Evolutionary conservation across 1,140 invertebrate species (phyloP), one percentile per base, ranked within the genome.

Genomic region (Trichonephila clavata): DNA sequence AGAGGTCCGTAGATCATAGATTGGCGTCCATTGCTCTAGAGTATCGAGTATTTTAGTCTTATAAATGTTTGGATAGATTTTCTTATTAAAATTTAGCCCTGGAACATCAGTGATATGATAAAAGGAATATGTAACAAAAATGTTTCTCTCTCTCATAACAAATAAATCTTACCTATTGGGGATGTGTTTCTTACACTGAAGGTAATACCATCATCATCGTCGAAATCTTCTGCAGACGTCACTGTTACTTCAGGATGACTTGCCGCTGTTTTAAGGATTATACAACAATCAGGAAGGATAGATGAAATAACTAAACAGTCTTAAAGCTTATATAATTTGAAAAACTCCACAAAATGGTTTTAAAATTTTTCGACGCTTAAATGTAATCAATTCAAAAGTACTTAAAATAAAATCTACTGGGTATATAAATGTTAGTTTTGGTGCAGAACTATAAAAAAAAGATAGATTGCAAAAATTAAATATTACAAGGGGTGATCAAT

Each of bases 161-260:
- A 50, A 13, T 50, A 2, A 50, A 10, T 32, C 24, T 77, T 77
- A 77, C 68, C 68, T 5, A 32, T 27, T 16, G 13, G 10, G 18
- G 24, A 13, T 39, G 14, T 14, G 18, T 13, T 84, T n/a, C 20
- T 13, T 24, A 13, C 80, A 97, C 98, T 94, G 97, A 98, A 95
- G 98, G 97, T 98, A 94, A 98, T 98, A 95, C 97, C 97, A 95
- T 97, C 97, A 95, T 98, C 98, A 97, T 97, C 97, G 86, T 97
- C 97, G 94, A 96, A 96, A 88, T 90, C 91, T 7, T 71, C 86
- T 60, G 93, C 32, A 4, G 90, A 59, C 61, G 90, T 93, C 24
- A 80, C 61, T 18, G 90, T 86, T n/a, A 91, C 87, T n/a, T 86
- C 18, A 0, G 92, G 92, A 80, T 88, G 92, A 43, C 61, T 88